Evolutionary conservation across 2,113 vertebrate genomes (phyloP), one percentile per base, ranked within the genome.

Genomic region (Chionodraco myersi): DNA sequence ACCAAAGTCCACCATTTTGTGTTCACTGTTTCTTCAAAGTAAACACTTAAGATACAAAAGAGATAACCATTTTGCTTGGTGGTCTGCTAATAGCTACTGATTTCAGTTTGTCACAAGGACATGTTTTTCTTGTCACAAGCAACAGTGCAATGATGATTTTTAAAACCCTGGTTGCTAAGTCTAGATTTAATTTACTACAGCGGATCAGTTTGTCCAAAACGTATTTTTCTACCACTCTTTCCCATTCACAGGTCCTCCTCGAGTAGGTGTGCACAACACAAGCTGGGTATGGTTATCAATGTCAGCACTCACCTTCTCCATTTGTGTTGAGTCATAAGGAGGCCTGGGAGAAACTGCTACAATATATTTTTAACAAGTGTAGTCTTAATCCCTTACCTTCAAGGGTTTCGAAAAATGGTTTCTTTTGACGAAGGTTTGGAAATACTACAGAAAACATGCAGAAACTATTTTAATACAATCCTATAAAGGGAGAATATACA

Each of bases 181-280:
- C 72, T 65, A 65, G 64, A 72, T 23, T 71, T 41, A 16, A 13
- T 14, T 64, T 21, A 66, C 18, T 67, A 82, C 61, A 78, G 66
- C 53, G 62, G 68, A 86, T 48, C 7, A 16, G 58, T 80, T 71
- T 63, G 49, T 85, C 34, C 70, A 72, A 65, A 61, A 26, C 26
- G 80, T 94, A 93, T 94, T 94, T 95, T 95, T 95, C 89, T 92
- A 95, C 82, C 82, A 86, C 88, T 84, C 82, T 90, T 87, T 91
- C 76, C 85, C 73, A 70, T 85, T 73, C 65, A 71, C 30, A 45
- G 79, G 81, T 82, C 85, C 59, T 88, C 84, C 60, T 57, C 7
- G 49, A 72, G 61, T 61, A 75, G 75, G 71, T 70, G 74, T 82
- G 84, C 76, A 63, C 64, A 82, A 77, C 47, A 72, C 70, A 57